phyloP scores from a whole-genome alignment of 2,113 vertebrate genomes.

The Thalassoma bifasciatum region DNA sequence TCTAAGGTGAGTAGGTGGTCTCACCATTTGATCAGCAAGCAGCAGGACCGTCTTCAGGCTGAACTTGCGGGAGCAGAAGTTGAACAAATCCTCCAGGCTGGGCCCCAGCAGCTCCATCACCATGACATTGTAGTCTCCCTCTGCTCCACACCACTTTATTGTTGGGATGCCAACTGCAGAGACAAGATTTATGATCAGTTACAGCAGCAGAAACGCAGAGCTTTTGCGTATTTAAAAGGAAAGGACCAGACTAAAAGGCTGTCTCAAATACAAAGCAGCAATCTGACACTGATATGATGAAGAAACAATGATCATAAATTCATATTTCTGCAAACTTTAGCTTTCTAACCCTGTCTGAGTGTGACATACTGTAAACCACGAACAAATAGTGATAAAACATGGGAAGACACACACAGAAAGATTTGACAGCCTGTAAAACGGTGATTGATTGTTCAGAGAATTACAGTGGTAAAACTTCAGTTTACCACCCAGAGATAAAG shows the following conservation, averaged over 20 bases:
- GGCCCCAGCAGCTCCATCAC: conserved; percentile 97
- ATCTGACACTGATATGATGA: too few species aligned
- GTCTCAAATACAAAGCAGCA: too few species aligned
- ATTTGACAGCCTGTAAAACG: too few species aligned
- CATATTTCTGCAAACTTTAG: too few species aligned
- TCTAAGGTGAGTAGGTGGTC: not conserved
- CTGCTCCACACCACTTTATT: conserved; percentile 97
- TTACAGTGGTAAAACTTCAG: too few species aligned
- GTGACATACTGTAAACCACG: too few species aligned
- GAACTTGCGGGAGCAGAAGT: conserved; percentile 91
- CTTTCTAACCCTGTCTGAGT: too few species aligned
- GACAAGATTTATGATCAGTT: conserved; percentile 1
- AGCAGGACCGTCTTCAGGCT: conserved; percentile 87
- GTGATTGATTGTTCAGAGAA: too few species aligned
- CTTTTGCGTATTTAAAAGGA: not conserved
- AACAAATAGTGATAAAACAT: too few species aligned
- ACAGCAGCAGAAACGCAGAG: not conserved
- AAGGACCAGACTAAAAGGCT: not conserved
- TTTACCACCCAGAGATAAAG: too few species aligned
- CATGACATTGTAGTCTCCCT: conserved; percentile 98
- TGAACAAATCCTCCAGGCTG: conserved; percentile 96
- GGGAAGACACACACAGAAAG: too few species aligned
- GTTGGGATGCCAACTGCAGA: conserved; percentile 93
- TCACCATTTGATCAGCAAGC: conserved; percentile 94
- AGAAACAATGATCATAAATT: too few species aligned